Evolutionary conservation across 2,113 vertebrate genomes (phyloP), one percentile per base, ranked within the genome.

Genomic region (Hydrochoerus hydrochaeris): DNA sequence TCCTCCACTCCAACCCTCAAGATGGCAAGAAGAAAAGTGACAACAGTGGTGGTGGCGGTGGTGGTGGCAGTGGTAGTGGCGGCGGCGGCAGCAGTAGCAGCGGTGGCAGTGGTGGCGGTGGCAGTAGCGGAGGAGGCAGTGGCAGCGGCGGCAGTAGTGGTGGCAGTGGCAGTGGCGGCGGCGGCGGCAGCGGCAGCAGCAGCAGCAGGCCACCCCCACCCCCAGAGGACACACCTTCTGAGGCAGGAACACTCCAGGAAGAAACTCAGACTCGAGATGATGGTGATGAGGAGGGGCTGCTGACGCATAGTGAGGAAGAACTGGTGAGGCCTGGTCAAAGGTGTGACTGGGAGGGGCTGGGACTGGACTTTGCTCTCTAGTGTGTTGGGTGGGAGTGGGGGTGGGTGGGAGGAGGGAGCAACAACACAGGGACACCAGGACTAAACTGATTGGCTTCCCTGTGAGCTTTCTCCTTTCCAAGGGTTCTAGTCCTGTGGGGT

Each of bases 281-380:
- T 0, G 99, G 98, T 0, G 99, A 99, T 28, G 98, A 98, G 60
- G 99, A 99, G 67, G 98, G 98, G 14, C 95, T 98, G 57, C 98
- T 99, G 13, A 97, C 98, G 52, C 99, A 98, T 77, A 99, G 99
- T 3, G 99, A 99, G 69, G 99, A 99, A 41, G 99, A 99, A 96
- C 98, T 99, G 99, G 99, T 99, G 96, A 99, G 99, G 52, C 44
- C 52, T 67, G n/a, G 44, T 10, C 49, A 38, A 7, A 41, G 44
- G 35, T 24, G 14, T 19, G 22, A 19, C 14, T 41, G 30, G 65
- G 71, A 32, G 67, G 81, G 52, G 6, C 69, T 35, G 67, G 81
- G 91, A 41, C 80, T 24, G 4, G 38, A 65, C 24, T 89, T 87
- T 13, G 81, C 13, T 58, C 44, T 73, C 14, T 54, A 54, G 54